Conservation (phyloP, 1,140 invertebrate genomes). For the Plutomurus gul region DNA sequence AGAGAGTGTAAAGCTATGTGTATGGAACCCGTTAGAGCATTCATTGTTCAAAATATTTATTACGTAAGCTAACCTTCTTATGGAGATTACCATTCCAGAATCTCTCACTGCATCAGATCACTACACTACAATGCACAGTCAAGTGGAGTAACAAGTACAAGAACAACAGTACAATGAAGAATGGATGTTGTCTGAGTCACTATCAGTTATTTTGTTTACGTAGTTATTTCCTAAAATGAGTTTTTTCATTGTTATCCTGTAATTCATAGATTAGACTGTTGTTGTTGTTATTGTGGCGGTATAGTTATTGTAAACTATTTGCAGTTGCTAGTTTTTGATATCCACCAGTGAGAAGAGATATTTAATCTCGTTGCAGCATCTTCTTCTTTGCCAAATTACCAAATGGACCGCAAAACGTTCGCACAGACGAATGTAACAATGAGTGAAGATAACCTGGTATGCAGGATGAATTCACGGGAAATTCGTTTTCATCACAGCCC, state of each 20-base stretch:
- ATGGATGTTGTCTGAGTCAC: too few relatives aligned
- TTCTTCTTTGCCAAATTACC: slow-evolving; percentile 3
- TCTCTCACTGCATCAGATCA: too few relatives aligned
- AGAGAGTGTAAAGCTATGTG: neutral
- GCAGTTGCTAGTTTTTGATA: neutral
- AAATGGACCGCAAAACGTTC: slow-evolving; percentile 28
- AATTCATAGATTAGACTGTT: too few relatives aligned
- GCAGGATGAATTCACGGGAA: neutral
- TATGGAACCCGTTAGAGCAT: neutral
- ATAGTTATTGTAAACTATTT: neutral
- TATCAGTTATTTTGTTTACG: too few relatives aligned
- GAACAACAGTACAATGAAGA: too few relatives aligned
- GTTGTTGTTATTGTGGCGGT: neutral
- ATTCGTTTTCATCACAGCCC: slow-evolving; percentile 23
- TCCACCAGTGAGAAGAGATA: too few relatives aligned
- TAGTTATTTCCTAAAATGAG: slow-evolving; percentile 1
- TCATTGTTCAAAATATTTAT: slow-evolving; percentile 14
- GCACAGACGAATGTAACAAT: neutral
- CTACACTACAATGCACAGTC: too few relatives aligned
- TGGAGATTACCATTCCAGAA: neutral
- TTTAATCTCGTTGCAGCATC: slow-evolving; percentile 8
- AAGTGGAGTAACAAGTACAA: too few relatives aligned
- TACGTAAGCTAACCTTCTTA: neutral
- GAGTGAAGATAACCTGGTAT: neutral
- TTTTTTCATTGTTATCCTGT: slow-evolving; percentile 9